Evolutionary conservation across 2,113 vertebrate species (phyloP).

Genomic region (Polyodon spathula): DNA sequence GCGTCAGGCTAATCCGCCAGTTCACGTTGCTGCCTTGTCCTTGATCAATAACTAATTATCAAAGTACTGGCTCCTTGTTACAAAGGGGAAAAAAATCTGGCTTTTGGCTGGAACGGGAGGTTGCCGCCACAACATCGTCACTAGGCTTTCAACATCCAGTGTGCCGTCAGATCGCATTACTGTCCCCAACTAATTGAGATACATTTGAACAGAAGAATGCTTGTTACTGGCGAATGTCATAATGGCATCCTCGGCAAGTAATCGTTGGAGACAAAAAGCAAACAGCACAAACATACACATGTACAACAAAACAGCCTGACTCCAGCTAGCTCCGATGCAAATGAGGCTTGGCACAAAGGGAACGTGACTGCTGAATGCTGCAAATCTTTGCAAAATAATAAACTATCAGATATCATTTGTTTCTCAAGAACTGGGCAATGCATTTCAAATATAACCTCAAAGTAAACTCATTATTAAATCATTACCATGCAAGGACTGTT

Average conservation of each 20-base stretch:
- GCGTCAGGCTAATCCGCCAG: slow-evolving; percentile 76
- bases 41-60: slow-evolving; percentile 99
- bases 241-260: slow-evolving; percentile 72
- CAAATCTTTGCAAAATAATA: too few relatives aligned
- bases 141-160: slow-evolving; percentile 76
- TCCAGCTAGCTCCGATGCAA: slow-evolving; percentile 45
- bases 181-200: slow-evolving; percentile 85
- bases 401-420: too few relatives aligned
- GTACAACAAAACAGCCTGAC: slow-evolving; percentile 35
- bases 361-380: too few relatives aligned
- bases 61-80: slow-evolving; percentile 80
- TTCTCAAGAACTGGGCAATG: too few relatives aligned
- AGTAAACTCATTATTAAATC: too few relatives aligned
- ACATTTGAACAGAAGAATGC: slow-evolving; percentile 90
- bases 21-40: slow-evolving; percentile 68
- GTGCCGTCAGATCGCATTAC: slow-evolving; percentile 82
- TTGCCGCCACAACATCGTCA: slow-evolving; percentile 71
- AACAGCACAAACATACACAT: slow-evolving; percentile 39
- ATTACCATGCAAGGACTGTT: too few relatives aligned
- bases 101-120: slow-evolving; percentile 64
- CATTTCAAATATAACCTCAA: too few relatives aligned
- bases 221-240: slow-evolving; percentile 81
- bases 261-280: slow-evolving; percentile 45
- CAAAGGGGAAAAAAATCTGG: slow-evolving; percentile 48
- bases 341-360: slow-evolving; percentile 39